Base-by-base conservation (phyloP, 1,140 invertebrate species). In the Camponotus vicinus region DNA sequence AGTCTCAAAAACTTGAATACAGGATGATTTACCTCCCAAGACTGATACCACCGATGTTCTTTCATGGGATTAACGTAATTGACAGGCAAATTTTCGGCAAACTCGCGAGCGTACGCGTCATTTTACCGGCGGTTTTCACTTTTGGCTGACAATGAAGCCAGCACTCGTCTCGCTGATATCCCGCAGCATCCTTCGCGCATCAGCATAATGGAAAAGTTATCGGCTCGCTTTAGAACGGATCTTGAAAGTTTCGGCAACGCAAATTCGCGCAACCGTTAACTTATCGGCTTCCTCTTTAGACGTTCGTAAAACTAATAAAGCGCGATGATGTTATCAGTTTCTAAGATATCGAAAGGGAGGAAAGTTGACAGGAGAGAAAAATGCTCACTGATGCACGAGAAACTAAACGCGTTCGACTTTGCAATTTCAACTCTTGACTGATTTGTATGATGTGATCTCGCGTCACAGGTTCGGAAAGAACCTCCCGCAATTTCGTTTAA, bases 191-290 rank as follows among this genome's bases (percentile, higher is more conserved):
- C 21, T 57, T 78, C 37, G 61, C 71, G 63, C n/a, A 77, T 77
- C 70, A 61, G 42, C 71, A 66, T 85, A 85, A 85, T 85, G 75
- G 82, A 78, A 85, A 85, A 85, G 82, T 85, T 85, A 78, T 52
- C 73, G 49, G 40, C 78, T 55, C 73, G 59, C 82, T 85, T 66
- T 66, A 55, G 73, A 78, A 34, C 40, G 82, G 45, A 66, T 78
- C 61, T 55, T 40, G 27, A 55, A 78, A 73, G 52, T 83, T 83
- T 73, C 55, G 37, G 27, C 18, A 73, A 75, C 15, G 15, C 69
- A 75, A 61, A 83, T 83, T 75, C n/a, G 52, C n/a, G 52, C 15
- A 18, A 52, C 71, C 55, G 69, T 61, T 61, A 73, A 83, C 69
- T 61, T 59, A 73, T 75, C 69, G 79, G 40, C 79, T 61, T 73